Conservation (phyloP, 2,113 vertebrate genomes). For the Melanerpes formicivorus region DNA sequence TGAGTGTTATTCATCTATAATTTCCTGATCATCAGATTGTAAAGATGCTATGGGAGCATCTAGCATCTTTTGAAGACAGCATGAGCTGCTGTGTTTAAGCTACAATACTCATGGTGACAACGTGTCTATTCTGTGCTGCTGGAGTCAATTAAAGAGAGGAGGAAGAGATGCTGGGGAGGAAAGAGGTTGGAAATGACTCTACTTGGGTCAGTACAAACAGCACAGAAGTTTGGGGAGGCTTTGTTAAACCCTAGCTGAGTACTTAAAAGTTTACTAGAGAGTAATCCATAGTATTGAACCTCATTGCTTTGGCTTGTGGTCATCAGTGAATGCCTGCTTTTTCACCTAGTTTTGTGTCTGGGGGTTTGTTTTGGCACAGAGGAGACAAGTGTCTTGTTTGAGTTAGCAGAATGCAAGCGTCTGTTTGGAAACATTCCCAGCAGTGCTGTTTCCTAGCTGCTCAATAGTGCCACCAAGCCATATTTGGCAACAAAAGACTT, state of each 20-base stretch:
- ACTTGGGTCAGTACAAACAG: background rate
- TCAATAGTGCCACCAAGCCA: background rate
- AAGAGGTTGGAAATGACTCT: background rate
- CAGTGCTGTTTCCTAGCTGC: background rate
- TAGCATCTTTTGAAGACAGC: background rate
- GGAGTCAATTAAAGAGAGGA: background rate
- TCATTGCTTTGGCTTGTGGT: background rate
- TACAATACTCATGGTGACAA: background rate
- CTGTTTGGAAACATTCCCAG: background rate
- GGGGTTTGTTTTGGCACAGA: background rate
- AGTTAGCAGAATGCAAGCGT: background rate
- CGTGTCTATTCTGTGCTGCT: background rate
- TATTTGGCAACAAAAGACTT: background rate
- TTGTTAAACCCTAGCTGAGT: background rate
- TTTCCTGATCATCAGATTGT: background rate
- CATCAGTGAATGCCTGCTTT: background rate
- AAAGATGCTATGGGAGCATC: background rate
- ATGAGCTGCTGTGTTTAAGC: background rate
- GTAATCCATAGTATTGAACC: background rate
- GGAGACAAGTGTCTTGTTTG: slow-evolving; percentile 1
- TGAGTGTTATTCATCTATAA: background rate
- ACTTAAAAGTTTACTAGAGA: background rate
- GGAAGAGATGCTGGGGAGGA: background rate
- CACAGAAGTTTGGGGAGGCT: background rate
- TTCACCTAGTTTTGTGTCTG: background rate